Base-by-base conservation (phyloP, 2,888 invertebrate genomes). In the Phengaris alcon region DNA sequence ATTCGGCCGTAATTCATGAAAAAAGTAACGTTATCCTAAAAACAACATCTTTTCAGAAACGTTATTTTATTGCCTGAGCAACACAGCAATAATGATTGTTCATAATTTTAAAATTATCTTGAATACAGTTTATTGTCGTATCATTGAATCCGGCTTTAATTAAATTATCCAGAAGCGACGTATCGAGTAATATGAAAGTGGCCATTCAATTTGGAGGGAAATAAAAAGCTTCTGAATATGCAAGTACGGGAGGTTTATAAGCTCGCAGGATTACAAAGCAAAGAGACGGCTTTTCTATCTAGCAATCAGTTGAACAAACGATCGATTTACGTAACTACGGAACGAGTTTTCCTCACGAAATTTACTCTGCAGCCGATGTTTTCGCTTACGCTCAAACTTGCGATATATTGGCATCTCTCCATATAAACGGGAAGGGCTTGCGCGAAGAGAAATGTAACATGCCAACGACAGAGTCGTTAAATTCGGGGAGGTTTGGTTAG, bases 291-390 rank as follows among this genome's bases (percentile, higher is more conserved):
- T 87, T 87, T 88, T 87, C 86, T 87, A 90, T 88, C 80, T 87
- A 86, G 85, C 87, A 89, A 88, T 90, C 89, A 89, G 87, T 82
- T 86, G 86, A 87, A 87, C 87, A 88, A 90, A 89, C 88, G 87
- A 89, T 88, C 87, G 87, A 88, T 89, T 87, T 86, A 85, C 86
- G 85, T 88, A 87, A 88, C 88, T 83, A 82, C 81, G 80, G 82
- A 88, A 88, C 87, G 87, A 87, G 84, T 78, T 83, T 80, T 82
- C 84, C 85, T 84, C 83, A 68, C 78, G 80, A 83, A 83, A 85
- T 84, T 82, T 82, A 80, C 79, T 82, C 81, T 82, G 81, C 82
- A 81, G 80, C 82, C 84, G 84, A 83, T 84, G 81, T 84, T 87
- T 86, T 84, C 82, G 84, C 84, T 82, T 83, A 79, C 81, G 82